phyloP scores from a whole-genome alignment of 2,888 invertebrate genomes.

The Chaetogeoica ovagalla region DNA sequence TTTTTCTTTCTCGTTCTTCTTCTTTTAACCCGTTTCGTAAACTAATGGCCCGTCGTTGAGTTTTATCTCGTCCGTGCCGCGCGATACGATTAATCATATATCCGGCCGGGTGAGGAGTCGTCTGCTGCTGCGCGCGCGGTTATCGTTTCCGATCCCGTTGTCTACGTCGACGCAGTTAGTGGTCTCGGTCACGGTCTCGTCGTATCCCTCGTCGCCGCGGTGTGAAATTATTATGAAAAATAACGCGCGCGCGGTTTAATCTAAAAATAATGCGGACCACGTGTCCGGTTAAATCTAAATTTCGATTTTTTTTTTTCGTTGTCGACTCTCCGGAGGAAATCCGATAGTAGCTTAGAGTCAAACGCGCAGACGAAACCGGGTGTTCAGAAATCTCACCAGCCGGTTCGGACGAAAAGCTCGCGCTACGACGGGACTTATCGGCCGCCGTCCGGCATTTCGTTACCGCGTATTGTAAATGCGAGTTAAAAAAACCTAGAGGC shows the following conservation, averaged over 20 bases:
- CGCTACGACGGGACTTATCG: background rate
- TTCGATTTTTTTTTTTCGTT: conserved; percentile 22
- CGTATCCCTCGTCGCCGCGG: conserved; percentile 32
- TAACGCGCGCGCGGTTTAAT: conserved; percentile 37
- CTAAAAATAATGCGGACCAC: conserved; percentile 48
- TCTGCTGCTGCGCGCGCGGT: conserved; percentile 8
- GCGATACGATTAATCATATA: conserved; percentile 50
- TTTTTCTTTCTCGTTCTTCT: background rate
- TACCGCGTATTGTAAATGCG: too few species aligned
- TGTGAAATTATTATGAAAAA: conserved; percentile 43
- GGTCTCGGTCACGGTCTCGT: too few species aligned
- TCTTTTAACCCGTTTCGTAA: conserved; percentile 42
- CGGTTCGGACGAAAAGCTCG: conserved; percentile 23
- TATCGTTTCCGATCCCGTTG: conserved; percentile 45
- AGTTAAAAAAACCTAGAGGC: too few species aligned
- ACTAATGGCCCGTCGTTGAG: conserved; percentile 51
- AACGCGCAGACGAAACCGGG: conserved; percentile 14
- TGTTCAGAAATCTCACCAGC: conserved; percentile 42
- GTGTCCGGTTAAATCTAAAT: conserved; percentile 38
- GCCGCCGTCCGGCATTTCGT: too few species aligned
- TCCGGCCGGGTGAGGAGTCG: conserved; percentile 40
- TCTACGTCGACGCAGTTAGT: too few species aligned
- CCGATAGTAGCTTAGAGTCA: conserved; percentile 42
- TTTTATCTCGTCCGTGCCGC: conserved; percentile 24
- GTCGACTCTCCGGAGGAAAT: conserved; percentile 40